These are phyloP conservation scores for Clivina fossor DNA, from an alignment of 2,888 invertebrate genomes.

Conservation along the genomic window DNA sequence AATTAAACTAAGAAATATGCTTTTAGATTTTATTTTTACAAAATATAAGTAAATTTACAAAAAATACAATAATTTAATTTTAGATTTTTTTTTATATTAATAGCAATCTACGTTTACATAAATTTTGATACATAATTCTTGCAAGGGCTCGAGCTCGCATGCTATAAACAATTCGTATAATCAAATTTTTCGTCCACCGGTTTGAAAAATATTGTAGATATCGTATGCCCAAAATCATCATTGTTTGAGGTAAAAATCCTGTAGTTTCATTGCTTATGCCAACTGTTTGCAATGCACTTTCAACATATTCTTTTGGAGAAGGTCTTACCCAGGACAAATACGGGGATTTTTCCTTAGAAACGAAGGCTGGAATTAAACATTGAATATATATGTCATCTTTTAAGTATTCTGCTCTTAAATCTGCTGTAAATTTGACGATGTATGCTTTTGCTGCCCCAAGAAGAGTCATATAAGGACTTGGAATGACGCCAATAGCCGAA, in stretches of 20 bases:
- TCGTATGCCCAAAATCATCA: too few relatives aligned
- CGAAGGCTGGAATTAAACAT: slow-evolving; percentile 82
- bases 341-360: slow-evolving; percentile 89
- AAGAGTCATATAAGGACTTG: slow-evolving; percentile 79
- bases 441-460: slow-evolving; percentile 90
- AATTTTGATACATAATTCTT: too few relatives aligned
- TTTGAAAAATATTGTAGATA: too few relatives aligned
- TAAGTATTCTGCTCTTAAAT: slow-evolving; percentile 73
- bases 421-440: slow-evolving; percentile 77
- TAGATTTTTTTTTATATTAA: too few relatives aligned
- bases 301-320: slow-evolving; percentile 70
- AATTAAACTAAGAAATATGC: too few relatives aligned
- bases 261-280: slow-evolving; percentile 57
- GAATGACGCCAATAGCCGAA: slow-evolving; percentile 77
- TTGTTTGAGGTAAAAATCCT: slow-evolving; percentile 65
- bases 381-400: slow-evolving; percentile 76
- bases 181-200: too few relatives aligned
- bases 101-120: too few relatives aligned
- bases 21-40: too few relatives aligned
- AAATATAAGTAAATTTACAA: too few relatives aligned
- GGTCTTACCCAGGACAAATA: slow-evolving; percentile 78
- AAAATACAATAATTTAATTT: too few relatives aligned
- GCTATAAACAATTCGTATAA: too few relatives aligned
- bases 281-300: slow-evolving; percentile 68
- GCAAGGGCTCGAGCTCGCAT: too few relatives aligned